These are phyloP conservation scores for Drosophila ficusphila DNA, from an alignment of 1,140 invertebrate genomes.

Conservation along the genomic window DNA sequence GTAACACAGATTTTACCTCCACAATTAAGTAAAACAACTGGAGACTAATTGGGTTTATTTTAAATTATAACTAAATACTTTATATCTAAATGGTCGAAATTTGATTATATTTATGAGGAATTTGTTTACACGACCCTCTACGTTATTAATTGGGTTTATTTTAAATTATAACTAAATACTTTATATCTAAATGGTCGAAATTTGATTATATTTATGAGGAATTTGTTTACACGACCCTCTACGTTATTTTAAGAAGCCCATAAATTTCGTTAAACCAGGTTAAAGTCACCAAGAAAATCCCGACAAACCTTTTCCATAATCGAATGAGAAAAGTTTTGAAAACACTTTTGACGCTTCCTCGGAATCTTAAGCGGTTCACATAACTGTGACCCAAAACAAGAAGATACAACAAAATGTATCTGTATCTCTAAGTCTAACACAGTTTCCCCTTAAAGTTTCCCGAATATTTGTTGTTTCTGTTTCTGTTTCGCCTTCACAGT, in stretches of 20 bases:
- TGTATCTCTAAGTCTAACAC: constrained; percentile 28
- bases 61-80: too few relatives aligned
- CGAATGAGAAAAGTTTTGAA: constrained; percentile 29
- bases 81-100: too few relatives aligned
- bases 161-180: too few relatives aligned
- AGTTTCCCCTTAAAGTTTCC: constrained; percentile 46
- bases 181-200: too few relatives aligned
- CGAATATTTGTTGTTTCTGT: constrained; percentile 27
- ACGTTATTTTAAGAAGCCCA: background rate
- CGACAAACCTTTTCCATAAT: constrained; percentile 30
- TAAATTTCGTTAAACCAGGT: constrained; percentile 1
- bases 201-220: too few relatives aligned
- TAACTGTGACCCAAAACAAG: constrained; percentile 50
- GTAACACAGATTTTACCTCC: too few relatives aligned
- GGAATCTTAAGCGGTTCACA: constrained; percentile 55
- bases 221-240: too few relatives aligned
- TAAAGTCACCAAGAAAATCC: background rate
- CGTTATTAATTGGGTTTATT: too few relatives aligned
- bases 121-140: too few relatives aligned
- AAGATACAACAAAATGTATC: constrained; percentile 9
- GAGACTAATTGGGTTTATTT: too few relatives aligned
- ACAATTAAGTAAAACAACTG: too few relatives aligned
- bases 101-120: too few relatives aligned
- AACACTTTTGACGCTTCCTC: constrained; percentile 24
- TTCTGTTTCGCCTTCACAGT: constrained; percentile 45